Conservation (phyloP, 2,797 vertebrate species). For the Myiotriccus ornatus region DNA sequence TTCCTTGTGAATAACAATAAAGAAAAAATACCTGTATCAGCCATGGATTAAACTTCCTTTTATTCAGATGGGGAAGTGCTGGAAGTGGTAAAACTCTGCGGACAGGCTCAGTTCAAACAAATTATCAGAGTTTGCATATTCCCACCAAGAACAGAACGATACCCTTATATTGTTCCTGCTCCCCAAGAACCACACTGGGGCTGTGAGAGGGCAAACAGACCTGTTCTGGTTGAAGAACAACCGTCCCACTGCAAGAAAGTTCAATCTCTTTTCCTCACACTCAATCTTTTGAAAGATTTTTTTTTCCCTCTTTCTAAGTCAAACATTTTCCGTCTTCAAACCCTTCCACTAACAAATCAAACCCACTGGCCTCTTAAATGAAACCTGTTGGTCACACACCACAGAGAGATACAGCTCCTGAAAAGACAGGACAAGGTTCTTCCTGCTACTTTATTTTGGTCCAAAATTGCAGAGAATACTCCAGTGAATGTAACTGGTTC, state of each 20-base stretch:
- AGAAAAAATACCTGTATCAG: neutral
- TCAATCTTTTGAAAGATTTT: neutral
- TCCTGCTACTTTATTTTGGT: neutral
- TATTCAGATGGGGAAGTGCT: neutral
- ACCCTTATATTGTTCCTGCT: neutral
- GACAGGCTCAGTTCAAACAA: neutral
- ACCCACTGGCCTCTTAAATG: neutral
- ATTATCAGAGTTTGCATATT: neutral
- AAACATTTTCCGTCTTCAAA: neutral
- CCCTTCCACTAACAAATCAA: neutral
- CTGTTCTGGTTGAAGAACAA: neutral
- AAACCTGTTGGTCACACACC: neutral
- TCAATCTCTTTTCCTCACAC: neutral
- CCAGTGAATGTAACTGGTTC: neutral
- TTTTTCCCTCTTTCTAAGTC: rapidly evolving
- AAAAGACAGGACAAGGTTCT: neutral
- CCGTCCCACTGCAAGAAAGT: neutral
- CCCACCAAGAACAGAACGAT: neutral
- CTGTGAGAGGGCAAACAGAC: neutral
- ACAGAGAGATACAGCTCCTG: neutral
- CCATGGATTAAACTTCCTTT: neutral
- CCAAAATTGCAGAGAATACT: neutral
- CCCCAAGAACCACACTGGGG: rapidly evolving
- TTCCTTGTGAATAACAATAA: neutral
- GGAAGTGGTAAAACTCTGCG: neutral